Base-by-base conservation (phyloP, 2,113 vertebrate genomes). In the Gulo gulo region DNA sequence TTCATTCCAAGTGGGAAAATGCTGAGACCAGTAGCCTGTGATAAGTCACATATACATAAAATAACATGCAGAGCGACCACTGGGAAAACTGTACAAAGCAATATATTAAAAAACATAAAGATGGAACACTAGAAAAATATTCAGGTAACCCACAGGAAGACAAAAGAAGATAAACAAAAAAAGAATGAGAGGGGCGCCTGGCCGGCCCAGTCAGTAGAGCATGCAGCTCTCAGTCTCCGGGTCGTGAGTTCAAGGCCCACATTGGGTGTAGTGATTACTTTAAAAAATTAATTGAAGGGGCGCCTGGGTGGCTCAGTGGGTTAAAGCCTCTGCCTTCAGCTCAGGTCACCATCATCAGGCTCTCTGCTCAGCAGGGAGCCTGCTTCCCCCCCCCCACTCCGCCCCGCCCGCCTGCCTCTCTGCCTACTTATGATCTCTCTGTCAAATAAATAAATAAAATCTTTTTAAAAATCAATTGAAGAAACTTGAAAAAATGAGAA, bases 41-140 rank as follows among this genome's bases (percentile, higher is more conserved):
- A 52, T 39, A 83, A 67, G 57, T 57, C 45, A 82, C 57, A 88
- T 67, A 71, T 20, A 11, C 73, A 82, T 52, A 87, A 42, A 88
- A 26, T 69, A 86, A 90, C 11, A 61, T 6, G 14, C 57, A 93
- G 71, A 90, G 18, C 10, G 29, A 81, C 36, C n/a, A 71, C 61
- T 47, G 42, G 47, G 47, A 87, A 76, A 97, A 90, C 39, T 88
- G 31, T 47, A 76, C 0, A 65, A 65, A 88, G 65, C 45, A 83
- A 96, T 73, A 84, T 6, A 47, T 6, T 84, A 3, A 82, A 93
- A 94, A 59, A 42, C 69, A 89, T 45, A 91, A 92, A 92, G n/a
- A 94, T 47, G 29, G 31, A 91, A 71, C 52, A 23, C 29, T 83
- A 87, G 85, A 94, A 95, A 95, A 97, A 78, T 84, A 23, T 52